Conservation (phyloP, 2,113 vertebrate species). For the Takifugu flavidus region DNA sequence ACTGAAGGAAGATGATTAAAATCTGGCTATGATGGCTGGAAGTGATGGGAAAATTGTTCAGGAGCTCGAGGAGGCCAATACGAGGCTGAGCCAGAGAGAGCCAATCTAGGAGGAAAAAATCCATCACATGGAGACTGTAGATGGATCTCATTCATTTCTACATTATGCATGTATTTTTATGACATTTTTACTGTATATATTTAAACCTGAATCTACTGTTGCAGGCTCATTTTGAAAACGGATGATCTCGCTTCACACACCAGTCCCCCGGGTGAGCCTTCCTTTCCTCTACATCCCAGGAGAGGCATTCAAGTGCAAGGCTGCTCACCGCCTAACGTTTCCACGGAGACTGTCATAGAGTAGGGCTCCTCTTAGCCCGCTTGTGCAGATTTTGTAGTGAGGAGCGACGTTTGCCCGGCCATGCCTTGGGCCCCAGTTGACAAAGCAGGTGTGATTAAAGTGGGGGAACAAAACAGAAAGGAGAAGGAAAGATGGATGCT, state of each 20-base stretch:
- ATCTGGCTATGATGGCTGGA: too few species aligned
- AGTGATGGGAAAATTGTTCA: too few species aligned
- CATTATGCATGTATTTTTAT: background rate
- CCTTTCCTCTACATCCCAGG: slow-evolving; percentile 42
- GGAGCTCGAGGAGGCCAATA: too few species aligned
- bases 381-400: slow-evolving; percentile 68
- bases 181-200: background rate
- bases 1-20: too few species aligned
- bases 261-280: slow-evolving; percentile 41
- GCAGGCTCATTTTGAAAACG: slow-evolving; percentile 39
- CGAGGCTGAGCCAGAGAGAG: too few species aligned
- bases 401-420: slow-evolving; percentile 61
- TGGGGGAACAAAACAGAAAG: slow-evolving; percentile 9
- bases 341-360: slow-evolving; percentile 75
- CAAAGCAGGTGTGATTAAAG: slow-evolving; percentile 71
- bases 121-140: too few species aligned
- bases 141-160: background rate
- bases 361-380: slow-evolving; percentile 61
- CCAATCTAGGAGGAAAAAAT: too few species aligned
- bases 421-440: slow-evolving; percentile 67
- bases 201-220: slow-evolving; percentile 29
- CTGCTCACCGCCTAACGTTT: slow-evolving; percentile 74
- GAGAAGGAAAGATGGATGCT: slow-evolving; percentile 43
- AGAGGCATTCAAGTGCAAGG: slow-evolving; percentile 53
- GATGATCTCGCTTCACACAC: slow-evolving; percentile 33